Evolutionary conservation across 2,113 vertebrate species (phyloP).

Genomic region (Hemiprocne comata): DNA sequence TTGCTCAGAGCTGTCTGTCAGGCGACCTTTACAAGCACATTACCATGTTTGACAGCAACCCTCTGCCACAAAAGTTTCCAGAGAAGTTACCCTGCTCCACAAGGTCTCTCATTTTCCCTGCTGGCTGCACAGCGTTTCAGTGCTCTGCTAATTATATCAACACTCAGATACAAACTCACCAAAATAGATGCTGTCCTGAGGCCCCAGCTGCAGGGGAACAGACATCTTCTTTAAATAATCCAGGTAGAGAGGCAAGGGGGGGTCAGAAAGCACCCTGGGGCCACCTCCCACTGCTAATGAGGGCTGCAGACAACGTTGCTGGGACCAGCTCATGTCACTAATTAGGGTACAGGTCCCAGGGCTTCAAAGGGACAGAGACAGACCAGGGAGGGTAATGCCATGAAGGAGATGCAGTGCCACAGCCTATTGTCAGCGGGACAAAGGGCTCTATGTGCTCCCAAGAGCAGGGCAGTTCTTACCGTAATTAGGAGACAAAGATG

Average conservation of each 20-base stretch:
- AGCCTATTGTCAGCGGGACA: conserved; percentile 13
- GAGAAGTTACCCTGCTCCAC: background rate
- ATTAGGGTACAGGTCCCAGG: conserved; percentile 10
- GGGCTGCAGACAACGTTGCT: background rate
- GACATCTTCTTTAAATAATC: background rate
- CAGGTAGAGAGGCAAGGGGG: background rate
- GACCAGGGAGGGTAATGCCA: background rate
- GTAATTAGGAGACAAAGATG: conserved; percentile 54
- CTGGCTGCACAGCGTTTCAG: background rate
- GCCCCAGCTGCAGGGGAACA: background rate
- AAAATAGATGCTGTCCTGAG: conserved; percentile 46
- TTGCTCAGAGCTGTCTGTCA: background rate
- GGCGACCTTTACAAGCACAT: background rate
- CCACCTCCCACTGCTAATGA: background rate
- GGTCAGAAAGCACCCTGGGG: background rate
- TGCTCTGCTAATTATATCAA: conserved; percentile 53
- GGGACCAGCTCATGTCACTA: background rate
- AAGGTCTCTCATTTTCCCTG: conserved; percentile 37
- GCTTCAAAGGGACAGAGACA: conserved; percentile 24
- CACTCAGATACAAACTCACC: conserved; percentile 30
- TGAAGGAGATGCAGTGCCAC: background rate
- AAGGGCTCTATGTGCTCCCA: background rate
- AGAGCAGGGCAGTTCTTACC: conserved; percentile 12
- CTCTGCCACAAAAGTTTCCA: background rate
- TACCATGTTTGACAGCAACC: background rate